phyloP scores from a whole-genome alignment of 2,797 vertebrate species.

The Numenius phaeopus region DNA sequence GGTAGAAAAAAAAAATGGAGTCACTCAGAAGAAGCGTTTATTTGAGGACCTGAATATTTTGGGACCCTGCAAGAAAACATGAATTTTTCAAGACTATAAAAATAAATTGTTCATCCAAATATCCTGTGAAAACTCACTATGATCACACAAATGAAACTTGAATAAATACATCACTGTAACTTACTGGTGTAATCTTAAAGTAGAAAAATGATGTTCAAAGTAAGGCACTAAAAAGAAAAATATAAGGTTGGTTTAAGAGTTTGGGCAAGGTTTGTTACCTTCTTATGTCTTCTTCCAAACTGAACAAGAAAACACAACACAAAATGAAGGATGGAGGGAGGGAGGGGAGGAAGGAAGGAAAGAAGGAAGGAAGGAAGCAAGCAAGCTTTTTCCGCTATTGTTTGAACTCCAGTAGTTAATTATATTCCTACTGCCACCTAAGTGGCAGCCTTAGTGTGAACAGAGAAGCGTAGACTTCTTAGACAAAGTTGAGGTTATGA shows the following conservation, averaged over 20 bases:
- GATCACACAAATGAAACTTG: neutral
- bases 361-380: no score
- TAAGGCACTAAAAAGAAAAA: neutral
- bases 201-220: neutral
- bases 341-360: fast-evolving
- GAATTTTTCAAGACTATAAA: neutral
- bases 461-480: neutral
- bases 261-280: neutral
- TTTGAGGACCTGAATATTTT: neutral
- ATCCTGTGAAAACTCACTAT: neutral
- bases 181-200: neutral
- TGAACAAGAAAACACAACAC: neutral
- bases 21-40: neutral
- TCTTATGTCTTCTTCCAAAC: neutral
- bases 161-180: neutral
- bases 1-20: neutral
- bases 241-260: neutral
- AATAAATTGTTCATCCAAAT: neutral
- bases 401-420: neutral
- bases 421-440: neutral
- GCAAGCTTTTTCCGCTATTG: neutral
- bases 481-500: neutral
- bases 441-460: neutral
- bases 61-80: neutral
- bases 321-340: neutral